Evolutionary conservation across 2,888 invertebrate genomes (phyloP).

Genomic region (Euplagia quadripunctaria): DNA sequence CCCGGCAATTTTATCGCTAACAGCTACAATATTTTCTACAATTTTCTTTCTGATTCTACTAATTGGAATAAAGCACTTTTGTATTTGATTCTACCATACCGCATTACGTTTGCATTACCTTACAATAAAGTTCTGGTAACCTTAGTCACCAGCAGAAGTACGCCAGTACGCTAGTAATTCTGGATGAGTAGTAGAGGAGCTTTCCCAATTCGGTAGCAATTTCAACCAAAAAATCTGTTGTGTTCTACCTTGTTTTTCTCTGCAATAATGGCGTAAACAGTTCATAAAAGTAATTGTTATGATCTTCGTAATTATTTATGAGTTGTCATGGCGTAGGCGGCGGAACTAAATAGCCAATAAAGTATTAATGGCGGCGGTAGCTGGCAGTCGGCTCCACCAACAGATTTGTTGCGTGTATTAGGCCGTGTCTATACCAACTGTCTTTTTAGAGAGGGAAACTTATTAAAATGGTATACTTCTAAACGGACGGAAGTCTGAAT

Average conservation of each 20-base stretch:
- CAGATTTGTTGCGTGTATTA: slow-evolving; percentile 32
- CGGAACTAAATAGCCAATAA: slow-evolving; percentile 40
- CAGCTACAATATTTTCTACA: no score
- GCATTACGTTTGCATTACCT: no score
- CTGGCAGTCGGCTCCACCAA: slow-evolving; percentile 33
- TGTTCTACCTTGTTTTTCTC: neutral
- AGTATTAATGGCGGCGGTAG: slow-evolving; percentile 42
- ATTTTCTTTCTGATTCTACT: no score
- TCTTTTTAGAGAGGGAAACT: neutral
- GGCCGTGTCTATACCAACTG: slow-evolving; percentile 18
- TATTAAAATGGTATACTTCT: neutral
- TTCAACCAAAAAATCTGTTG: no score
- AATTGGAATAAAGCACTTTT: no score
- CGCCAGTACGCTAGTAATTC: no score
- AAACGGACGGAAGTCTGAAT: neutral
- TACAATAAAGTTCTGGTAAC: no score
- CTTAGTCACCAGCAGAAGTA: no score
- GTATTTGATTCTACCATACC: no score
- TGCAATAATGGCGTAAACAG: neutral
- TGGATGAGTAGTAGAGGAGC: no score
- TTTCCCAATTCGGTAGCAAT: no score
- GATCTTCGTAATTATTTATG: slow-evolving; percentile 9
- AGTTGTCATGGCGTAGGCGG: slow-evolving; percentile 14
- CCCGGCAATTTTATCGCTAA: no score
- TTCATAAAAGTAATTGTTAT: neutral